Evolutionary conservation across 2,113 vertebrate genomes (phyloP), one percentile per base, ranked within the genome.

Genomic region (Poecilia latipinna): DNA sequence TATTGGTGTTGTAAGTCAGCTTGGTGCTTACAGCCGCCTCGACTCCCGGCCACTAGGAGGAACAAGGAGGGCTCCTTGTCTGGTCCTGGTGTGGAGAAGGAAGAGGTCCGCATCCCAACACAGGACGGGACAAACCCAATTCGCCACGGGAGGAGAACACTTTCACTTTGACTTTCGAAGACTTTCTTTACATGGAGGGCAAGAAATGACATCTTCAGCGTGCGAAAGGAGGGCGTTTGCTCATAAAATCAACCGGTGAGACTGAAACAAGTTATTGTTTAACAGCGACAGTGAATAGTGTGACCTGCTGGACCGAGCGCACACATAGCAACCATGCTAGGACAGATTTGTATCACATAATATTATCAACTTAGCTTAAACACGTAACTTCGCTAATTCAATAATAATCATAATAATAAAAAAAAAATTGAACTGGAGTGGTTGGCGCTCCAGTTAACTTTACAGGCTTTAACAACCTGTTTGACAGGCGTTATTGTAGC

Each of bases 191-290:
- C 83, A 93, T 90, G 90, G 82, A 79, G 68, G 83, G 82, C 44
- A 64, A 76, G 75, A 63, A 64, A 93, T 93, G 94, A 89, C 94
- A 84, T 94, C 94, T 60, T 91, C 95, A 26, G 87, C 91, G 51
- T 93, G 92, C 79, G 96, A 97, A 65, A 94, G 96, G 91, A 96
- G 96, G 90, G 96, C 96, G 80, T 97, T 97, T 86, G 96, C 96
- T 77, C 96, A 96, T 86, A 96, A 96, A 90, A 97, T 96, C 86
- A 97, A 96, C 94, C 95, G 96, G 96, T 97, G 94, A 93, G 83
- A 17, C 31, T 4, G 4, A 26, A 3, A 12, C 44, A 90, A 91
- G 84, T 90, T 90, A 64, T 69, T 70, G 80, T 86, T 82, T 63
- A 28, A 64, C 48, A 15, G 77, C 74, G 19, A 12, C 54, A 60